Base-by-base conservation (phyloP, 2,113 vertebrate species). In the Drymodes brunneopygia region DNA sequence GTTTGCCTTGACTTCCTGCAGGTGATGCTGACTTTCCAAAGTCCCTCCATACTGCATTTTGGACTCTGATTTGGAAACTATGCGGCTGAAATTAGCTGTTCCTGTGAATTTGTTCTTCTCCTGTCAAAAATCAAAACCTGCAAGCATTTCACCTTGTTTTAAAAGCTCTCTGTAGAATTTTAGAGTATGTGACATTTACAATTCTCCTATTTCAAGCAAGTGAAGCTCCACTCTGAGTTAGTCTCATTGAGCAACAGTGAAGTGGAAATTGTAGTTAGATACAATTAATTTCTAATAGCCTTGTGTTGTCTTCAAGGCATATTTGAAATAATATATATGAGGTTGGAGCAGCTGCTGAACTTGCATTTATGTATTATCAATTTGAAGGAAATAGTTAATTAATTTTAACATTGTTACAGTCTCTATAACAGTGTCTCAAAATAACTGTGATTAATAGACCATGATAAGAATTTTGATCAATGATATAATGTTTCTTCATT, bases 391-490 rank as follows among this genome's bases (percentile, higher is more conserved):
- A 96, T 95, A 38, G 38, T 38, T 38, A 97, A 98, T 98, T 98
- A 98, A 98, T 97, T 98, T 97, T 97, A 97, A 97, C 97, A 97
- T 97, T 97, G 96, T 96, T 97, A 95, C 35, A 79, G 90, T 97
- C 87, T 97, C 92, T 96, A 96, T 95, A 97, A 96, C 86, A 92
- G 92, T 94, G 92, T 97, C 97, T 97, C 94, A 97, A 97, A 97
- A 98, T 97, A 97, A 95, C 71, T 65, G 86, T 96, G 97, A 98
- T 98, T 98, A 98, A 98, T 97, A 96, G 95, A 95, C 51, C 96
- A 95, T 92, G 94, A 97, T 96, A 92, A 64, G 96, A 97, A 98
- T 97, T 98, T 97, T 98, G 96, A 98, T 98, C 95, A 98, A 94
- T 31, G 38, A 97, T 97, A 94, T 96, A 91, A 95, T 48, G 36